Evolutionary conservation across 2,797 vertebrate genomes (phyloP).

Genomic region (Rhinoraja longicauda): DNA sequence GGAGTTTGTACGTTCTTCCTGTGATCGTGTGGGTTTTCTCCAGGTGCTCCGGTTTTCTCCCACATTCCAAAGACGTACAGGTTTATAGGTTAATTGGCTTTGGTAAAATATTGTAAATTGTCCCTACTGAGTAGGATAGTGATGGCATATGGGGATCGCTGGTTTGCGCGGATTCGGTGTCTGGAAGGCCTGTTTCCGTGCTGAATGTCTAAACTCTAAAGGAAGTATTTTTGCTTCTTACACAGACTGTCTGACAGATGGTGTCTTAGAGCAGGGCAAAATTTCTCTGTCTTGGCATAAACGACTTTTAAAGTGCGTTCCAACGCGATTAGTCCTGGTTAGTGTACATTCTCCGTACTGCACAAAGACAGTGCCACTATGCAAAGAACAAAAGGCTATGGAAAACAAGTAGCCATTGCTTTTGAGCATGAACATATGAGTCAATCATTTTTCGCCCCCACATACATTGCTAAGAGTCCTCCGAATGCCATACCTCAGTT

Average conservation of each 20-base stretch:
- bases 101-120: too few species aligned
- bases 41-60: too few species aligned
- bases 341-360: not conserved
- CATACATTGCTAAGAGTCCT: not conserved
- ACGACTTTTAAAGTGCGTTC: not conserved
- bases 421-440: not conserved
- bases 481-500: not conserved
- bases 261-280: not conserved
- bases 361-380: not conserved
- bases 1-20: too few species aligned
- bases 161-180: too few species aligned
- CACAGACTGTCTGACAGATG: not conserved
- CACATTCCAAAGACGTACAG: too few species aligned
- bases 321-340: conserved; percentile 2
- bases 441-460: not conserved
- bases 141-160: too few species aligned
- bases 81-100: too few species aligned
- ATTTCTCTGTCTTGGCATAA: not conserved
- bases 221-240: not conserved
- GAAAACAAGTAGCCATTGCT: not conserved
- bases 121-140: too few species aligned
- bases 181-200: too few species aligned
- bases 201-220: too few species aligned
- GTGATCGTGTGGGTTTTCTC: too few species aligned
- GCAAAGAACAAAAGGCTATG: not conserved